These are phyloP conservation scores for Leptinotarsa lineolata DNA, from an alignment of 1,140 invertebrate species.

Conservation along the genomic window DNA sequence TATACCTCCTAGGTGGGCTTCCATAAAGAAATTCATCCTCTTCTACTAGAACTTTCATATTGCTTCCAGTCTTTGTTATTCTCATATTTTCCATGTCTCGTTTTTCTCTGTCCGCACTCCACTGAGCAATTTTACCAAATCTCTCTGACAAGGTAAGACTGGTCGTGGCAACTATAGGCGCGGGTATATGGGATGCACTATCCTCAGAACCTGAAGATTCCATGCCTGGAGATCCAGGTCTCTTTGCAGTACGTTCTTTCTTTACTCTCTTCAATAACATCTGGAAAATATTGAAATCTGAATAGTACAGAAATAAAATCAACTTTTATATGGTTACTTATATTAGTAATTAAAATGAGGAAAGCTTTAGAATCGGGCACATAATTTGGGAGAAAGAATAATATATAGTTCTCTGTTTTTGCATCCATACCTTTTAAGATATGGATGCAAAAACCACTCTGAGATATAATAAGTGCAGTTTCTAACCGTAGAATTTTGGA, in stretches of 20 bases:
- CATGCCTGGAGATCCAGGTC: constrained; percentile 46
- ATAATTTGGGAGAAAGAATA: no score
- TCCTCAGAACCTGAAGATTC: constrained; percentile 57
- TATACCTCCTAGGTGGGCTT: constrained; percentile 57
- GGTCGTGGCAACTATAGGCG: constrained; percentile 55
- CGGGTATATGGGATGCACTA: constrained; percentile 49
- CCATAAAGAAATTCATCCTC: constrained; percentile 60
- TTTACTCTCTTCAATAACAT: constrained; percentile 50
- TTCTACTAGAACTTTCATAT: constrained; percentile 77
- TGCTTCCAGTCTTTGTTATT: constrained; percentile 75
- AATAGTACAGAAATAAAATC: background rate
- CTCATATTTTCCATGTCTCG: constrained; percentile 82
- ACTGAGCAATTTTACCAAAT: constrained; percentile 89
- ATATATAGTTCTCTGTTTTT: no score
- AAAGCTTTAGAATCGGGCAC: no score
- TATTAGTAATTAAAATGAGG: no score
- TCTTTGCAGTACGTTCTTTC: constrained; percentile 47
- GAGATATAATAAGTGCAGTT: no score
- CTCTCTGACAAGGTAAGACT: constrained; percentile 76
- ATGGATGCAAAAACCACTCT: no score
- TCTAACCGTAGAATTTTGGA: no score
- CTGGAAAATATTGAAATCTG: constrained; percentile 10
- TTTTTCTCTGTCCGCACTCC: constrained; percentile 75
- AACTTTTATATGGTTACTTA: no score
- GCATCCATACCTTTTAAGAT: no score